Conservation (phyloP, 2,888 invertebrate species). For the Caenorhabditis plicata region DNA sequence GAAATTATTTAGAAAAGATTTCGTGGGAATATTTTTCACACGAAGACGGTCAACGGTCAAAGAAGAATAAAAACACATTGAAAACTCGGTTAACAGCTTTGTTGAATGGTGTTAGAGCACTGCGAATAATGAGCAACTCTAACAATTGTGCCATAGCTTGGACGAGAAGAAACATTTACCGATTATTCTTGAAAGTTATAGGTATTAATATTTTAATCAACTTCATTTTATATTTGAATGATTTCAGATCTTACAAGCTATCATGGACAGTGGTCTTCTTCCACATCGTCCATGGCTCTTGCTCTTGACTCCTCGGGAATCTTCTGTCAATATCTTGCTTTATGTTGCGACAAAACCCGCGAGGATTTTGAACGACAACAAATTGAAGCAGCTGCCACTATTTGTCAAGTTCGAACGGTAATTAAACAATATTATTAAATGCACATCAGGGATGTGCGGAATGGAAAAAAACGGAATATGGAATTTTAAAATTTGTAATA, state of each 20-base stretch:
- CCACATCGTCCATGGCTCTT: slow-evolving; percentile 10
- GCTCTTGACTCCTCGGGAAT: slow-evolving; percentile 18
- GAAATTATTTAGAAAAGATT: slow-evolving; percentile 7
- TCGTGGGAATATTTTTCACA: slow-evolving; percentile 20
- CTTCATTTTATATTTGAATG: neutral
- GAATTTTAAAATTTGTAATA: too few relatives aligned
- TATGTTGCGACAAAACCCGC: slow-evolving; percentile 5
- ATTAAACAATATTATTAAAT: too few relatives aligned
- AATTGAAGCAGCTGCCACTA: slow-evolving; percentile 21
- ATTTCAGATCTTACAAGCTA: slow-evolving; percentile 11
- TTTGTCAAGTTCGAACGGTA: slow-evolving; percentile 15
- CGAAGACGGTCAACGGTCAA: neutral
- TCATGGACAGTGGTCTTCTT: slow-evolving; percentile 6
- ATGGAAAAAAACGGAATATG: too few relatives aligned
- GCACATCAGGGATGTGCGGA: too few relatives aligned
- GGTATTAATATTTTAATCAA: slow-evolving; percentile 4
- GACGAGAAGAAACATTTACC: slow-evolving; percentile 16
- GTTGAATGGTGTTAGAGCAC: slow-evolving; percentile 24
- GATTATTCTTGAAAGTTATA: slow-evolving; percentile 16
- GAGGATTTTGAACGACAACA: neutral
- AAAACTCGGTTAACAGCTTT: slow-evolving; percentile 10
- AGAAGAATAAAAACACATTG: neutral
- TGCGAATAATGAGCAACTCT: slow-evolving; percentile 20
- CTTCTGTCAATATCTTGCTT: slow-evolving; percentile 17
- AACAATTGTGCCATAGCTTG: slow-evolving; percentile 10